phyloP scores from a whole-genome alignment of 2,113 vertebrate genomes.

The Lepus europaeus region DNA sequence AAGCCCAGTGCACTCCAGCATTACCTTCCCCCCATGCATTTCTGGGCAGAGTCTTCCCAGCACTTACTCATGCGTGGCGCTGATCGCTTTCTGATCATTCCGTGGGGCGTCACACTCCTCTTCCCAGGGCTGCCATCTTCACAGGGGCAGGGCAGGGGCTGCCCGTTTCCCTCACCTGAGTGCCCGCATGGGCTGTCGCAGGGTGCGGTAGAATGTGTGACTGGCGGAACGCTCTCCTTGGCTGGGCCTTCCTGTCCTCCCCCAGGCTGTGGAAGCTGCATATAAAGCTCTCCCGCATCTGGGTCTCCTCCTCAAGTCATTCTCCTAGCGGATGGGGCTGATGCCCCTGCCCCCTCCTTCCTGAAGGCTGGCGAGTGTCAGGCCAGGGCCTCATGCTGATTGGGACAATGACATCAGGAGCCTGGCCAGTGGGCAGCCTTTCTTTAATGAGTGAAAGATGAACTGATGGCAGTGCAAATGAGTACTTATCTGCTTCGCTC shows the following conservation, averaged over 20 bases:
- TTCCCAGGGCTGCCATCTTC: not conserved
- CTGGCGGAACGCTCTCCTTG: not conserved
- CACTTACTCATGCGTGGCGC: not conserved
- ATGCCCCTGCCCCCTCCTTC: slow-evolving; percentile 22
- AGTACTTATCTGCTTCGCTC: slow-evolving; percentile 4
- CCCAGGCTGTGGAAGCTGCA: not conserved
- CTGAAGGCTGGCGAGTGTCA: slow-evolving; percentile 8
- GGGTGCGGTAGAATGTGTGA: not conserved
- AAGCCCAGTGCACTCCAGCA: not conserved
- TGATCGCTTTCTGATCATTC: slow-evolving; percentile 28
- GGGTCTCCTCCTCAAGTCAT: not conserved
- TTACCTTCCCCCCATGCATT: not conserved
- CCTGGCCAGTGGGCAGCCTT: slow-evolving; percentile 49
- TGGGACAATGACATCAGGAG: not conserved
- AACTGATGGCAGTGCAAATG: not conserved
- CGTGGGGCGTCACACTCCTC: not conserved
- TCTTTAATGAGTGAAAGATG: slow-evolving; percentile 52
- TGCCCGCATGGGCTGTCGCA: not conserved
- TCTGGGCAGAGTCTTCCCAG: not conserved
- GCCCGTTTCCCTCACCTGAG: not conserved
- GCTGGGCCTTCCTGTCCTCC: slow-evolving; percentile 23
- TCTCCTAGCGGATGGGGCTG: not conserved
- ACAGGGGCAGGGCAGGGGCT: not conserved
- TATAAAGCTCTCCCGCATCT: slow-evolving; percentile 2
- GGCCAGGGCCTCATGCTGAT: slow-evolving; percentile 21